Evolutionary conservation across 2,113 vertebrate genomes (phyloP), one percentile per base, ranked within the genome.

Genomic region (Chinchilla lanigera): DNA sequence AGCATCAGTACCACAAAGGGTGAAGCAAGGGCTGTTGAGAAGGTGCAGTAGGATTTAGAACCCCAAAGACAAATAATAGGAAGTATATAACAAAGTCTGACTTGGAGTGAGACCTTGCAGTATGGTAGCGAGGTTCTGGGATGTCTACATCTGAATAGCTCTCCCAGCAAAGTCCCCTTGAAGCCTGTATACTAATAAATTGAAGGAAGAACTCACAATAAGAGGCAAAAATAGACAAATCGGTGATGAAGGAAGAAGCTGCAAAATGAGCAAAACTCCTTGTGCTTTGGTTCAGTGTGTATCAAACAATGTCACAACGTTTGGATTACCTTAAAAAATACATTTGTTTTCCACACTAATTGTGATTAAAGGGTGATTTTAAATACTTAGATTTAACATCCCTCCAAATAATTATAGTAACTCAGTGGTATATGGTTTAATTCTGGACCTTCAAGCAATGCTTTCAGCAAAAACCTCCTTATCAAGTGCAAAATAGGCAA

Each of bases 401-500:
- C 33, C 41, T 86, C 50, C 19, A 65, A 93, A 90, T 90, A 88
- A 92, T 90, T 97, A 78, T 13, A 92, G 67, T 87, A 95, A 92
- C 81, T 95, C 84, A 88, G 1, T 93, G 58, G 69, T 97, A 75
- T 93, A 38, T 93, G 67, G 67, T 86, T 94, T 94, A 90, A 96
- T 96, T 98, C 90, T 96, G 90, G 71, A 44, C 86, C 73, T 94
- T 95, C 20, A 54, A 95, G 92, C 38, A 83, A 81, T 67, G 71
- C 69, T 95, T 97, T 97, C 78, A 90, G 71, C 52, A 75, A 92
- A 97, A 94, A 54, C 17, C 26, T 94, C n/a, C 26, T 81, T 95
- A 60, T 92, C 85, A 96, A 85, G 28, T 90, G 38, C 47, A 90
- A 94, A 97, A 75, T 35, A 95, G 67, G 60, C n/a, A 96, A 87